Evolutionary conservation across 2,888 invertebrate species (phyloP), one percentile per base, ranked within the genome.

Genomic region (Antitype chi): DNA sequence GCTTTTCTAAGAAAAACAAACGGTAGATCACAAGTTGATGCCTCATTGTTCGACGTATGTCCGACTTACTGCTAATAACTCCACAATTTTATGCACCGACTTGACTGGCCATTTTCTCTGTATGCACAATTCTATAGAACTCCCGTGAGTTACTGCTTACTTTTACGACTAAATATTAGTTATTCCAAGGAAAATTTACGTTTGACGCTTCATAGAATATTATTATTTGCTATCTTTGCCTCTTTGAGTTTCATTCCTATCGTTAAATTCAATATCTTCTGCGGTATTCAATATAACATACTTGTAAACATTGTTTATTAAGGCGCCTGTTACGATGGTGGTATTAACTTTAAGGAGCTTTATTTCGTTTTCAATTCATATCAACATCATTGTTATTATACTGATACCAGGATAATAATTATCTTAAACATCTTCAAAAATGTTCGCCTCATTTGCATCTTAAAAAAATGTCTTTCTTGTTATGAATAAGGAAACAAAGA

Each of bases 101-200:
- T 68, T 72, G 49, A 60, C 72, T 63, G 2, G 72, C 64, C 23
- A 80, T 85, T 82, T 85, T 70, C 82, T 53, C 67, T n/a, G 72
- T 80, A 74, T 43, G 63, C 38, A 70, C 71, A 62, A 38, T 82
- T 74, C 78, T 78, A 85, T 82, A 72, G 66, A 79, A 70, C 69
- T 52, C 69, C 38, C 15, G 11, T 74, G 72, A 85, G 72, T 76
- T 70, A 81, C 47, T 63, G 69, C 73, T 32, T 38, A 59, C 47
- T 62, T 85, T 85, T 76, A 84, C 74, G 72, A 73, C 66, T 63
- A 67, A 70, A 78, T 71, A 71, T 82, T 79, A 63, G 57, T 76
- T 60, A 63, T 38, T 23, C 43, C 20, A 62, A 32, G 43, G 60
- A 71, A 70, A 74, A 82, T 71, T 74, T 79, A 60, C 63, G 25